phyloP scores from a whole-genome alignment of 2,113 vertebrate genomes.

The Acanthisitta chloris region DNA sequence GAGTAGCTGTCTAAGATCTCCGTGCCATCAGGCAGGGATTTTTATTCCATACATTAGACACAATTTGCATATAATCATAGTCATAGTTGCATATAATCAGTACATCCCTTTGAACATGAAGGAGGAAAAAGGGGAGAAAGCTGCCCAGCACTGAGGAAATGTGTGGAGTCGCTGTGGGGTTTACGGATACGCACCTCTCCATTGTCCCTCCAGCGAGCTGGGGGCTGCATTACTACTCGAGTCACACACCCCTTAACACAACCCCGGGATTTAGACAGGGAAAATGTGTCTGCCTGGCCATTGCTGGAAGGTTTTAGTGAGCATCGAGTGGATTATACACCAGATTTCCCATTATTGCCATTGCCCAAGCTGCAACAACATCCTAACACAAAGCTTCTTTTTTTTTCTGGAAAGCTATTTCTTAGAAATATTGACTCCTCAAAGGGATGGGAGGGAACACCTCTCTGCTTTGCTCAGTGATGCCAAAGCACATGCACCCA shows the following conservation, averaged over 20 bases:
- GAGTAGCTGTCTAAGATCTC: constrained; percentile 15
- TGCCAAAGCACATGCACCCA: not conserved
- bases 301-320: constrained; percentile 7
- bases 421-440: not conserved
- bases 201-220: not conserved
- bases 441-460: not conserved
- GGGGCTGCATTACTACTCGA: not conserved
- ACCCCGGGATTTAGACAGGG: not conserved
- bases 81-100: constrained; percentile 1
- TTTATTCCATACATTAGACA: constrained; percentile 32
- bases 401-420: not conserved
- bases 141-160: not conserved
- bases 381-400: not conserved
- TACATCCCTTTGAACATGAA: not conserved
- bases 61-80: constrained; percentile 31
- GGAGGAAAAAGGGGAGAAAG: not conserved
- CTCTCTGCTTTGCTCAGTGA: not conserved
- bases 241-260: not conserved
- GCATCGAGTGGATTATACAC: not conserved
- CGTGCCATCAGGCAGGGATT: constrained; percentile 3
- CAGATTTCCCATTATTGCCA: not conserved
- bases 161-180: not conserved
- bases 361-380: not conserved
- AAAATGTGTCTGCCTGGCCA: constrained; percentile 7
- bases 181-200: not conserved